Evolutionary conservation across 37 sponge, comb jelly and placozoan genomes (phyloP).

Genomic region (Amphimedon queenslandica): DNA sequence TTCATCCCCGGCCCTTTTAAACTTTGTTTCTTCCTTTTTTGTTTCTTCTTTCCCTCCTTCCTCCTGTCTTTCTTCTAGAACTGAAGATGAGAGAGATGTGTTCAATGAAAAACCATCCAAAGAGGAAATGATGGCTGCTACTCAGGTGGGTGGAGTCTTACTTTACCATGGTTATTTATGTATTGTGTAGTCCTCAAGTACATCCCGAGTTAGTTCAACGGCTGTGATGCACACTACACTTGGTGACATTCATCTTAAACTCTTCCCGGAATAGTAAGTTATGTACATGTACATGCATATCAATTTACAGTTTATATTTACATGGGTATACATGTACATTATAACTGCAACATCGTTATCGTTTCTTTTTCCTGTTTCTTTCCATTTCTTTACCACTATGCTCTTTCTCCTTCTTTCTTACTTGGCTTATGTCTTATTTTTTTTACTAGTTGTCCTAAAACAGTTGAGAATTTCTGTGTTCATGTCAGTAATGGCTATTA

Average conservation of each 20-base stretch:
- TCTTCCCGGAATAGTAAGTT: constrained; percentile 86
- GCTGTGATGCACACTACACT: constrained; percentile 63
- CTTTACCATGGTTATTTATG: not conserved
- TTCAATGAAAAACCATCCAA: constrained; percentile 96
- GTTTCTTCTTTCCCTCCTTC: no score
- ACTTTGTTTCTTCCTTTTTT: not conserved
- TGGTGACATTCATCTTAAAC: constrained; percentile 91
- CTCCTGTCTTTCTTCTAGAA: constrained; percentile 17
- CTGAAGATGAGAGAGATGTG: constrained; percentile 88
- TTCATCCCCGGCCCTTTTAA: no score
- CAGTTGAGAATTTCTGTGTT: constrained; percentile 97
- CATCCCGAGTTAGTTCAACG: constrained; percentile 31
- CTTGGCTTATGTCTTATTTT: not conserved
- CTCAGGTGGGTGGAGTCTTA: constrained; percentile 22
- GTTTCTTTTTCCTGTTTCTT: not conserved
- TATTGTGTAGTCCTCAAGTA: constrained; percentile 14
- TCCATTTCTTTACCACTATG: not conserved
- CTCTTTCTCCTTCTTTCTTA: not conserved
- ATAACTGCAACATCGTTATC: not conserved
- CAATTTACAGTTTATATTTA: not conserved
- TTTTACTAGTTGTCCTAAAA: constrained; percentile 72
- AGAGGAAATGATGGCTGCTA: constrained; percentile 89
- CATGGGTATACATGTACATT: no score
- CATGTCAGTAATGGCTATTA: constrained; percentile 88
- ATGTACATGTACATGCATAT: not conserved